A percentile compares a stretch with the other conserved stretches of the same genome.
phyloP scores from a whole-genome alignment of 35 echinoderm and acorn worm genomes.

The Acanthaster planci region DNA sequence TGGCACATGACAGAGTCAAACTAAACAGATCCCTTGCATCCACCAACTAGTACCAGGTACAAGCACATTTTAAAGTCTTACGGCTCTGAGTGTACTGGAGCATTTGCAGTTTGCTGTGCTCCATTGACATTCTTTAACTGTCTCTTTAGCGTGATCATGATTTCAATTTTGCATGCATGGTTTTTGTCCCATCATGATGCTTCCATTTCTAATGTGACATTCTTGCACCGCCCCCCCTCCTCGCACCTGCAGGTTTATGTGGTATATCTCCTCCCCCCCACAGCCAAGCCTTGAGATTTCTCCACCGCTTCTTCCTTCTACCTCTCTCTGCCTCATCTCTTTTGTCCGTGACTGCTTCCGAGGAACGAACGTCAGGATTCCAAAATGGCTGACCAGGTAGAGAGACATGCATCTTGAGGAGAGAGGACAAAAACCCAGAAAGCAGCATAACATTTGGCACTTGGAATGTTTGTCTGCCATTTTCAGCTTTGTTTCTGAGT shows the following conservation, averaged over 20 bases:
- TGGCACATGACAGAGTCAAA: no score
- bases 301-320: neutral
- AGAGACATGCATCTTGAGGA: neutral
- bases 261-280: no score
- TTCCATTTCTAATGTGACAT: neutral
- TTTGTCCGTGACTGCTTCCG: neutral
- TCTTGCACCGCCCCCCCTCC: neutral
- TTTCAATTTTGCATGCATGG: no score
- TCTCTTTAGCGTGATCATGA: no score
- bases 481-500: neutral
- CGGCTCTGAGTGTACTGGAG: no score
- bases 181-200: neutral
- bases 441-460: neutral
- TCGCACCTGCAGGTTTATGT: slow-evolving; percentile 18
- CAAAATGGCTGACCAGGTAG: slow-evolving; percentile 26
- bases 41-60: no score
- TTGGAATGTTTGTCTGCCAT: neutral
- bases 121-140: no score
- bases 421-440: neutral
- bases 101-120: no score
- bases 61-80: no score
- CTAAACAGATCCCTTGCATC: no score
- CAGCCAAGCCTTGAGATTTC: no score
- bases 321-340: slow-evolving; percentile 10
- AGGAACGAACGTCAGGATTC: neutral